phyloP scores from a whole-genome alignment of 2,797 vertebrate species.

The Simalia tracyae region DNA sequence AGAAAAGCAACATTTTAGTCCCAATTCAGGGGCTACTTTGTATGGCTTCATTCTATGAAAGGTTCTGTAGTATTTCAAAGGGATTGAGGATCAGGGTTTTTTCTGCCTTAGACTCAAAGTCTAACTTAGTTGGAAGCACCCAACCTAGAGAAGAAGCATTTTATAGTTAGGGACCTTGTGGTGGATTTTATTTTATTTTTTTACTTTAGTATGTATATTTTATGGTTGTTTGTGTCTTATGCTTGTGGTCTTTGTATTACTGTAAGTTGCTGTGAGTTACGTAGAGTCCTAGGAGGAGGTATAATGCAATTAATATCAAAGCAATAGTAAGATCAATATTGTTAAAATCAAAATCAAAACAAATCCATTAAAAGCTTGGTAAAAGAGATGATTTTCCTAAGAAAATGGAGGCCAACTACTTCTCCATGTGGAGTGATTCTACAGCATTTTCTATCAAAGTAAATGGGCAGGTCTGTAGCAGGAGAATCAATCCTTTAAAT shows the following conservation, averaged over 20 bases:
- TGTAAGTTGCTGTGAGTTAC: not conserved
- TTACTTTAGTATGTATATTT: not conserved
- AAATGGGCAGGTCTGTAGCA: not conserved
- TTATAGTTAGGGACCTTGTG: not conserved
- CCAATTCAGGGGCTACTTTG: not conserved
- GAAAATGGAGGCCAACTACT: not conserved
- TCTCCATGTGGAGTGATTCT: not conserved
- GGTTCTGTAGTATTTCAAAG: not conserved
- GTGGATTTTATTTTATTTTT: not conserved
- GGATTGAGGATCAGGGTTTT: not conserved
- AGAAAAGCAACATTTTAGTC: not conserved
- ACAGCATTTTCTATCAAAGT: not conserved
- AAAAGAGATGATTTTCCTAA: not conserved
- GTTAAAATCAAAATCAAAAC: not conserved
- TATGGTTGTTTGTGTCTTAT: not conserved
- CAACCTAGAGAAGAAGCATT: not conserved
- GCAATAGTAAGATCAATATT: not conserved
- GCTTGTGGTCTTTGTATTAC: not conserved
- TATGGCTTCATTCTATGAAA: not conserved
- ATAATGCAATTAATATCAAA: not conserved
- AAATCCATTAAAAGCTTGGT: not conserved
- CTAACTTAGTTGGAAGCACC: not conserved
- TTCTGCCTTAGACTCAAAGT: not conserved
- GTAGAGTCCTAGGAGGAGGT: not conserved
- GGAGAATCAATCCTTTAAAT: not conserved